phyloP scores from a whole-genome alignment of 2,113 vertebrate genomes.

The Cephalopterus ornatus region DNA sequence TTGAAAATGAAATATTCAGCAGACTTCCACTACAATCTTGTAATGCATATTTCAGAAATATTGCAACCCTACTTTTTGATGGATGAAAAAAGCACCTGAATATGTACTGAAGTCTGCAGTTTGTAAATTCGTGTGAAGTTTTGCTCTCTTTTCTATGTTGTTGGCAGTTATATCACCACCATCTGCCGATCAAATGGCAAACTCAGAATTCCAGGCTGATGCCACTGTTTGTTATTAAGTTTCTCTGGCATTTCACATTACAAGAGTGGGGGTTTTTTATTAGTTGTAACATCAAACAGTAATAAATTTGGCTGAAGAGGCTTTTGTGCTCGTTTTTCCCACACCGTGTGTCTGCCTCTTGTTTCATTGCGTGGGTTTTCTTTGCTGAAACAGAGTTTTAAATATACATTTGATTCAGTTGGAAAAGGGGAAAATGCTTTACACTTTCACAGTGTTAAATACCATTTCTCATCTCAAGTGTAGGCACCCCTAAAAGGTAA shows the following conservation, averaged over 20 bases:
- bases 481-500: background rate
- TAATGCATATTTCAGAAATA: conserved; percentile 54
- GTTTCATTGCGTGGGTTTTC: background rate
- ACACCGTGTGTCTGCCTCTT: background rate
- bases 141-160: background rate
- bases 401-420: background rate
- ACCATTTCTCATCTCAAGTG: background rate
- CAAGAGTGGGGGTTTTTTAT: background rate
- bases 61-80: background rate
- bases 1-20: conserved; percentile 70
- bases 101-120: background rate
- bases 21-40: conserved; percentile 20
- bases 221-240: background rate
- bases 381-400: background rate
- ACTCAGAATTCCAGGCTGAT: background rate
- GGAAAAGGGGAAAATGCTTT: background rate
- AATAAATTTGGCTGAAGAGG: background rate
- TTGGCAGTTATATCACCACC: background rate
- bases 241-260: background rate
- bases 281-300: background rate
- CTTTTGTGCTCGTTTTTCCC: background rate
- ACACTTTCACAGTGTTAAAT: background rate
- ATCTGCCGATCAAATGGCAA: background rate
- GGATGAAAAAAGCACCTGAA: conserved; percentile 20
- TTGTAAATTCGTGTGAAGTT: conserved; percentile 31